Evolutionary conservation across 2,113 vertebrate species (phyloP), one percentile per base, ranked within the genome.

Genomic region (Heterochromis multidens): DNA sequence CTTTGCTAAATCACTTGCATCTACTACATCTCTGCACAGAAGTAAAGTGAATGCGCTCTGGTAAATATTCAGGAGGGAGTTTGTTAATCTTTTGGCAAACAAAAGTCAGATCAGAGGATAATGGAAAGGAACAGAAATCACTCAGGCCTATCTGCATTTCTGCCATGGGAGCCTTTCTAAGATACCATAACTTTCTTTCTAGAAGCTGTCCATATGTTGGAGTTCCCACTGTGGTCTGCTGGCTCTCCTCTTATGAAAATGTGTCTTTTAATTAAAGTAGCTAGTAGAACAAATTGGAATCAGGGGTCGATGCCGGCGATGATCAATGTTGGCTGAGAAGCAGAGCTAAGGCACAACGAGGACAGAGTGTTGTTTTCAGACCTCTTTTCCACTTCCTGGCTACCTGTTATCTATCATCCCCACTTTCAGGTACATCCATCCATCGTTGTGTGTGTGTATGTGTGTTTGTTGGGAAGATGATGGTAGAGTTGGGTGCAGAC

Each of bases 191-290:
- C 23, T n/a, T 60, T 77, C 5, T 27, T 52, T 37, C 21, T 52
- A 80, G 77, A 74, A 83, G 54, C 43, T 0, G n/a, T 83, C 65
- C 70, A 83, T 83, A 79, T 83, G 72, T 78, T 29, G 23, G 56
- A 25, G 63, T 19, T 85, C 27, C 56, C 62, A 40, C 10, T 19
- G 35, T 77, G 25, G 14, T 25, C 9, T 25, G 29, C 12, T 7
- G 14, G 25, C 54, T 67, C 29, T 78, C 27, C 27, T 83, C 62
- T 52, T 85, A 82, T 84, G 46, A 88, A 87, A 77, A 82, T 88
- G 14, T 57, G 23, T 80, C 21, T 80, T 83, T 86, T 89, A 86
- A 91, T 90, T 87, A 82, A 88, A 74, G 31, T 63, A 9, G 81
- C 72, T 58, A 33, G 35, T 77, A 46, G 43, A 82, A 90, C 3